Evolutionary conservation across 2,113 vertebrate species (phyloP), one percentile per base, ranked within the genome.

Genomic region (Callospermophilus lateralis): DNA sequence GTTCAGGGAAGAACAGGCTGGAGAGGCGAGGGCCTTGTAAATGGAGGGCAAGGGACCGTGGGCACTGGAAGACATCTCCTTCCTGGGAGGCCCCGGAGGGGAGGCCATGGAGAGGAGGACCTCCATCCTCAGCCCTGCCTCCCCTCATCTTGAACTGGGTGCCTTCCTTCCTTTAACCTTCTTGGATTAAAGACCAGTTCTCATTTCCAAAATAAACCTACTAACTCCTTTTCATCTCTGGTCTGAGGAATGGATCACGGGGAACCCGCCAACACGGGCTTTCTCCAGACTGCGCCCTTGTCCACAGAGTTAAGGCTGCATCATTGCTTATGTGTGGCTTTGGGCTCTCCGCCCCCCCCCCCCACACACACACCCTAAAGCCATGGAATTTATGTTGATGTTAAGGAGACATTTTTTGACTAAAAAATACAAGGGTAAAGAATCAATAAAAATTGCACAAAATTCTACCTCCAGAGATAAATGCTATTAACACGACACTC

Each of bases 241-340:
- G 1, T 83, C 28, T 32, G 22, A 72, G 67, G 12, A 24, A 20
- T 28, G 74, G 28, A 28, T 32, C 37, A 3, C 24, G 6, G 34
- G 80, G 37, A 30, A 45, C 5, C 13, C 6, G 55, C 78, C 4
- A 39, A 10, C 20, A 30, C 1, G 2, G 37, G 4, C 12, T 32
- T 76, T 61, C n/a, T 76, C 26, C 30, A 32, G 45, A 10, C n/a
- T 24, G 19, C 32, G 20, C 16, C 4, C 34, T 70, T 65, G n/a
- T 3, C 58, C 0, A 3, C 8, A 4, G 63, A 6, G 22, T 5
- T 2, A 4, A 53, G 4, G 39, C 68, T 28, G 1, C 48, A 0
- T 55, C 48, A 3, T 24, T 45, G 4, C 39, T 42, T 37, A 26
- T 65, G 19, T 22, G 4, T 7, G 16, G 53, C 6, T 78, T 61